Conservation (phyloP, 2,797 vertebrate genomes). For the Helarctos malayanus region DNA sequence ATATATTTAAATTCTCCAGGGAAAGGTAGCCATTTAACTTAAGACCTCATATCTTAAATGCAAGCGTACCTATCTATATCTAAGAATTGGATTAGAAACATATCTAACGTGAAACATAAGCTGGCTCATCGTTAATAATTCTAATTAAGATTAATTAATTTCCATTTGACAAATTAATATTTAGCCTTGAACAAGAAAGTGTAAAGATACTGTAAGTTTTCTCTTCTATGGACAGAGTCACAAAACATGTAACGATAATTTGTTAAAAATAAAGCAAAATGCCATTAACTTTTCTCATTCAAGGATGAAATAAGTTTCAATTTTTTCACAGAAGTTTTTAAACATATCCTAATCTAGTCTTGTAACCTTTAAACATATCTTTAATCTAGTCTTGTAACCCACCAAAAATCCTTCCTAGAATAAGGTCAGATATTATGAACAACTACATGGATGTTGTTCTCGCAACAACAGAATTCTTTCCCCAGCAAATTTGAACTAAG, state of each 20-base stretch:
- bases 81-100: not conserved
- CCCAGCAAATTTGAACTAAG: not conserved
- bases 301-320: constrained; percentile 23
- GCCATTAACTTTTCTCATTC: not conserved
- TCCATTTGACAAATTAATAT: not conserved
- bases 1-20: not conserved
- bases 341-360: not conserved
- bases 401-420: not conserved
- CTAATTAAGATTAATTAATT: not conserved
- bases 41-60: constrained; percentile 17
- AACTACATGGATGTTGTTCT: not conserved
- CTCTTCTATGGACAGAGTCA: not conserved
- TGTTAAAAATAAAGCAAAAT: constrained; percentile 48
- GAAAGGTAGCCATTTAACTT: not conserved
- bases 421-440: not conserved
- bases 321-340: not conserved
- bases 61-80: not conserved
- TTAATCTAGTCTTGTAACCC: not conserved
- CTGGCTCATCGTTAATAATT: not conserved
- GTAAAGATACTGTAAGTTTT: not conserved
- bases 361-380: not conserved
- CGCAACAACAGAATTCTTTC: not conserved
- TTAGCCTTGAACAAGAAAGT: constrained; percentile 25
- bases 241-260: not conserved
- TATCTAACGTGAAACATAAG: not conserved